Evolutionary conservation across 2,113 vertebrate genomes (phyloP), one percentile per base, ranked within the genome.

Genomic region (Calidris pygmaea): DNA sequence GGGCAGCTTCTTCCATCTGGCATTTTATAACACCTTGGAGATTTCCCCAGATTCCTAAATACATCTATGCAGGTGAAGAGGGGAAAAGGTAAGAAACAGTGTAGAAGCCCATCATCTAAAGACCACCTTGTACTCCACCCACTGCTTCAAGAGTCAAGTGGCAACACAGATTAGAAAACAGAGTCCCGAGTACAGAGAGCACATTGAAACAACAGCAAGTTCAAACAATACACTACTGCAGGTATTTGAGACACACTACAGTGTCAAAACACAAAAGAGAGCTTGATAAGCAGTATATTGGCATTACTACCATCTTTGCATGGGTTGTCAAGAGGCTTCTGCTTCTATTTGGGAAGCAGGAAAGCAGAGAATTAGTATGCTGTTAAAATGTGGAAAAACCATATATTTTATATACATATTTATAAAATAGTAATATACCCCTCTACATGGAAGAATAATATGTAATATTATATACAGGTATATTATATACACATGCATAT

Each of bases 21-120:
- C 99, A 99, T 97, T 99, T 99, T 95, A 99, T 98, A 92, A 99
- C 98, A 50, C 99, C 98, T 84, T 99, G 99, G 62, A 99, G 96
- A 96, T 99, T 99, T 56, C 99, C 99, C 99, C 99, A 99, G 95
- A 97, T 98, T 95, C 99, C 99, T 74, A 98, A 98, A 96, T 99
- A 99, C 67, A 99, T 98, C 99, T 99, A n/a, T 45, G 53, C 35
- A 89, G 45, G 70, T 94, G 94, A 92, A 65, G 71, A 93, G 29
- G 35, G 7, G 5, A 3, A 2, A 60, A 66, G 9, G 29, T 56
- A 59, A n/a, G 82, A 95, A 55, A 4, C 6, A 21, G 30, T 22
- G 26, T 10, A 43, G 4, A 83, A 89, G 24, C 66, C 47, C 22
- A 63, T 60, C 16, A 60, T 24, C 17, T 79, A 60, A 87, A 89